Conservation (phyloP, 2,113 vertebrate species). For the Puffinus mauretanicus region DNA sequence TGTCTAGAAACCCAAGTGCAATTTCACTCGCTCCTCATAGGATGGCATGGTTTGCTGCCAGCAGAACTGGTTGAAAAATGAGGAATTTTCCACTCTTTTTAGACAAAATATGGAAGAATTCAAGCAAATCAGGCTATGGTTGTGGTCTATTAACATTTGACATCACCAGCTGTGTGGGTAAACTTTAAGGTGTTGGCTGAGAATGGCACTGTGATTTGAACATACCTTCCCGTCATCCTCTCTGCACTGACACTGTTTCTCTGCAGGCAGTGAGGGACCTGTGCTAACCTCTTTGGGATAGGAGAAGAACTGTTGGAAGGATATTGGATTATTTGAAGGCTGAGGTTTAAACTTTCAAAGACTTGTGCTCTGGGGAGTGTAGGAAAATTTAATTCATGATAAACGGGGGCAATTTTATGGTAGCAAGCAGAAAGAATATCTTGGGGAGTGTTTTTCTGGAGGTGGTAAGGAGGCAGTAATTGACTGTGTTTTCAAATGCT, state of each 20-base stretch:
- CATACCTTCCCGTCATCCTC: background rate
- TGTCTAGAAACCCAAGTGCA: background rate
- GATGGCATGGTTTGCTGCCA: background rate
- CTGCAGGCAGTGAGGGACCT: background rate
- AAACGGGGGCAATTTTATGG: background rate
- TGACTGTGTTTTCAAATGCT: background rate
- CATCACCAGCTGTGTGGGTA: background rate
- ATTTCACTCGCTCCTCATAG: background rate
- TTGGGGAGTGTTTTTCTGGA: background rate
- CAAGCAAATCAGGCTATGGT: background rate
- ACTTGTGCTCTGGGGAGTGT: background rate
- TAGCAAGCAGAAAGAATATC: background rate
- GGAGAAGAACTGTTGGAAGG: background rate
- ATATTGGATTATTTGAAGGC: background rate
- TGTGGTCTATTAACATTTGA: background rate
- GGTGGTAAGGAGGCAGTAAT: background rate
- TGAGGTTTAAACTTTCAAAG: background rate
- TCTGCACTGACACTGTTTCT: background rate
- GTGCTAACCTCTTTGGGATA: background rate
- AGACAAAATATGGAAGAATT: background rate
- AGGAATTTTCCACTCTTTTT: background rate
- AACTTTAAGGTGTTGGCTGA: background rate
- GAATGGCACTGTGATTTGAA: background rate
- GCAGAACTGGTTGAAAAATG: background rate
- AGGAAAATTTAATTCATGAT: background rate